Evolutionary conservation across 2,113 vertebrate genomes (phyloP).

Genomic region (Oreochromis aureus): DNA sequence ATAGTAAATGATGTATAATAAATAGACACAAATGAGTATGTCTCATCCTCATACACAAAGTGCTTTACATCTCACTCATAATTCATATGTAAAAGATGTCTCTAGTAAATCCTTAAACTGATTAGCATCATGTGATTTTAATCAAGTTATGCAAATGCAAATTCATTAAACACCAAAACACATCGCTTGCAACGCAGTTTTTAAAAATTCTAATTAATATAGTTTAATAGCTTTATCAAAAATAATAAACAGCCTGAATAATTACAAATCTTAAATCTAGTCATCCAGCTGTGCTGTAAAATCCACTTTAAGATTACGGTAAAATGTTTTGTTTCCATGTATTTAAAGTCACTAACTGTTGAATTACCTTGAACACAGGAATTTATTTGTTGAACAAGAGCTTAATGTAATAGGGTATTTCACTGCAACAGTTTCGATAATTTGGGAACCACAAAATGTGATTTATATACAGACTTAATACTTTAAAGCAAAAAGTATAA

Average conservation of each 20-base stretch:
- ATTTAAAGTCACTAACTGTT: background rate
- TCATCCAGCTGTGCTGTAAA: background rate
- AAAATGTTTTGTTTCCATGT: background rate
- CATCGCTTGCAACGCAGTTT: background rate
- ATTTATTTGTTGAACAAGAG: background rate
- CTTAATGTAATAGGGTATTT: background rate
- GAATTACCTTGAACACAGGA: background rate
- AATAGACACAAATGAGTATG: background rate
- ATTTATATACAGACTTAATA: background rate
- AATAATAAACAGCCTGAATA: background rate
- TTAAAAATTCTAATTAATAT: background rate
- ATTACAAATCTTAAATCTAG: background rate
- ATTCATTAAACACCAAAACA: background rate
- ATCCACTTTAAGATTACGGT: background rate
- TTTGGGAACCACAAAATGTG: background rate
- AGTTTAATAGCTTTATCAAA: background rate
- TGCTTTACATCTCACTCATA: background rate
- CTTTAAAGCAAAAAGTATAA: background rate
- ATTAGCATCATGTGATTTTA: background rate
- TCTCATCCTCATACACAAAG: background rate
- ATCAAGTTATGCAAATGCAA: background rate
- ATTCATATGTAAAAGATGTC: background rate
- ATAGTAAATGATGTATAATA: background rate
- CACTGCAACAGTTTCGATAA: conserved; percentile 6
- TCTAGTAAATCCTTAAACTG: background rate